Conservation (phyloP, 2,888 invertebrate genomes). For the Drosophila borealis region DNA sequence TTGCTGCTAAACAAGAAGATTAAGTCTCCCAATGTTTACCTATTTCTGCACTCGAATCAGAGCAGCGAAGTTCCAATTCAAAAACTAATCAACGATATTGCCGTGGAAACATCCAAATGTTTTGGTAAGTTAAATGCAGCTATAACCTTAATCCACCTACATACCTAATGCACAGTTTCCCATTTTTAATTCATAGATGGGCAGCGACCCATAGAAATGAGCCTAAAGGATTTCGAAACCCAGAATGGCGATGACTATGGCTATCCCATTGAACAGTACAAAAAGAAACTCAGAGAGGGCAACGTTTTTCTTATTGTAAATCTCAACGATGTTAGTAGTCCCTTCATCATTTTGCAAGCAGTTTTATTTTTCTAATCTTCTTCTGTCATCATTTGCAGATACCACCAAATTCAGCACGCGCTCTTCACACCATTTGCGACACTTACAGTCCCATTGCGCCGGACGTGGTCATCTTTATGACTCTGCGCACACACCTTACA, state of each 20-base stretch:
- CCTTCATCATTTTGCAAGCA: too few species aligned
- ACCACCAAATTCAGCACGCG: constrained; percentile 82
- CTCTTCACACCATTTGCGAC: constrained; percentile 87
- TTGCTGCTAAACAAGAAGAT: constrained; percentile 66
- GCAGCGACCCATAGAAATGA: constrained; percentile 61
- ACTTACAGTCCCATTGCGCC: constrained; percentile 85
- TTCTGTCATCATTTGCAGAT: constrained; percentile 64
- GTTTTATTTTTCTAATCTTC: background rate
- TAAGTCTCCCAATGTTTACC: constrained; percentile 68
- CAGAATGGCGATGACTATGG: constrained; percentile 74
- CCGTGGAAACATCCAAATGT: constrained; percentile 68
- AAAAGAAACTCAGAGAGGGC: constrained; percentile 69
- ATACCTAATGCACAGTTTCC: too few species aligned
- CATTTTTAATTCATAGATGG: constrained; percentile 44
- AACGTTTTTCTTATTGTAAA: constrained; percentile 81
- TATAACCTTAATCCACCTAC: background rate
- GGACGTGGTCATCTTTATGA: constrained; percentile 85
- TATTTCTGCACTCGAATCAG: constrained; percentile 69
- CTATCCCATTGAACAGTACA: constrained; percentile 75
- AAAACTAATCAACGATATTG: constrained; percentile 70
- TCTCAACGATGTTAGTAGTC: constrained; percentile 75
- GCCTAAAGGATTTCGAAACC: constrained; percentile 65
- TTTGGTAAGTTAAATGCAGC: constrained; percentile 65
- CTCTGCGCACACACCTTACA: constrained; percentile 67
- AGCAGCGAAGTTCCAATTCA: constrained; percentile 10